phyloP scores from a whole-genome alignment of 2,113 vertebrate species.

The Pionites leucogaster region DNA sequence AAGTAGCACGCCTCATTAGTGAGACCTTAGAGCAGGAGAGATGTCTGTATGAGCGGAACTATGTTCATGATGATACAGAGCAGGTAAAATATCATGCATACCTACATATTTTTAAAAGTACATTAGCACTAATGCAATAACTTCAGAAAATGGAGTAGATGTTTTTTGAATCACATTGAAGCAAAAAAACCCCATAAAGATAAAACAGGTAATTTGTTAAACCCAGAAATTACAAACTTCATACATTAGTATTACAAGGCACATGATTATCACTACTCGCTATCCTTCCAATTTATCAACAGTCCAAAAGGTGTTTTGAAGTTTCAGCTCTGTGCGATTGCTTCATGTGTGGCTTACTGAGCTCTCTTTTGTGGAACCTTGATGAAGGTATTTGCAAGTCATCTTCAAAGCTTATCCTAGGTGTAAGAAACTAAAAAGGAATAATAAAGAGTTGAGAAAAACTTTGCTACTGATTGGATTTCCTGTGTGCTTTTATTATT shows the following conservation, averaged over 20 bases:
- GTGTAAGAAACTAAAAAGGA: not conserved
- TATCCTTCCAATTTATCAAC: not conserved
- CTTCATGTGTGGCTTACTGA: not conserved
- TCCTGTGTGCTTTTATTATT: not conserved
- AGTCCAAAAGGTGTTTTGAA: not conserved
- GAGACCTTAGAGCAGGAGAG: slow-evolving; percentile 92
- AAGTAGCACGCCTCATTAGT: slow-evolving; percentile 91
- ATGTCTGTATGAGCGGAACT: slow-evolving; percentile 83
- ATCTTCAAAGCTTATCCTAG: not conserved
- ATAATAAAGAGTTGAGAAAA: not conserved
- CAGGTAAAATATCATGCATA: slow-evolving; percentile 47
- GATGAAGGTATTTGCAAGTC: not conserved
- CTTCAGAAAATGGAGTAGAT: not conserved
- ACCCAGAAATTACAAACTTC: not conserved
- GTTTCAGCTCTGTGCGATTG: not conserved
- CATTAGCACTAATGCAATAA: not conserved
- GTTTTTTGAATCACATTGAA: not conserved
- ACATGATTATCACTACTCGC: not conserved
- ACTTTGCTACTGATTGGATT: not conserved
- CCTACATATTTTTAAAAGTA: not conserved
- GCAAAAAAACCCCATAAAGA: not conserved
- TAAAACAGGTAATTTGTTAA: not conserved
- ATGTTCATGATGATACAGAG: slow-evolving; percentile 77
- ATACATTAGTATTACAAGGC: not conserved
- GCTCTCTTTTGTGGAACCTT: not conserved